Conservation (phyloP, 2,888 invertebrate species). For the Lithophane leautieri region DNA sequence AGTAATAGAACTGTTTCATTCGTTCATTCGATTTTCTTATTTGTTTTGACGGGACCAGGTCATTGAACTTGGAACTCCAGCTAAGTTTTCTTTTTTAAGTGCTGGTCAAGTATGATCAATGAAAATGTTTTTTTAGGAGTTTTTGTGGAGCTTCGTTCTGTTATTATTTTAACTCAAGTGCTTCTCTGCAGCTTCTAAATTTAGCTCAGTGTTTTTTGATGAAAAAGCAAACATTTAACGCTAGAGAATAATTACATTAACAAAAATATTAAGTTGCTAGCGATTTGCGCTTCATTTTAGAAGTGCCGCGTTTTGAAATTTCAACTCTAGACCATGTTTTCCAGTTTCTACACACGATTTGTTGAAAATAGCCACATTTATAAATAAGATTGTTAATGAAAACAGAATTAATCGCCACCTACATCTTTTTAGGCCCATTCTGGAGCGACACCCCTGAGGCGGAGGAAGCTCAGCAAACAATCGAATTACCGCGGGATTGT, state of each 20-base stretch:
- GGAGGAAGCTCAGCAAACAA: conserved; percentile 30
- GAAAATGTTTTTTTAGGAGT: not conserved
- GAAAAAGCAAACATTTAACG: not conserved
- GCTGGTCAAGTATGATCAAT: not conserved
- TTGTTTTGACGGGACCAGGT: conserved; percentile 28
- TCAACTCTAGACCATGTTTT: not conserved
- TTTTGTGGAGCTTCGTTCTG: not conserved
- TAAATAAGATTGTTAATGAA: not conserved
- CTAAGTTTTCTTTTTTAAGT: no score
- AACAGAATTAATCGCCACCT: conserved; percentile 5
- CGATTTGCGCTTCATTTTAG: not conserved
- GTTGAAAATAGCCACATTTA: conserved; percentile 8
- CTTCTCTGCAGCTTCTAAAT: not conserved
- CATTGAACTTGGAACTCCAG: conserved; percentile 14
- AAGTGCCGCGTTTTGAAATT: not conserved
- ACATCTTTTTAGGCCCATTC: conserved; percentile 2
- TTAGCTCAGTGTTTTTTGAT: conserved; percentile 2
- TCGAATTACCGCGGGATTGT: conserved; percentile 53
- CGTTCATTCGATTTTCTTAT: conserved; percentile 34
- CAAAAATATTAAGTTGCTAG: not conserved
- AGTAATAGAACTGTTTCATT: conserved; percentile 46
- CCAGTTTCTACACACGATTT: not conserved
- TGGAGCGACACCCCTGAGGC: not conserved
- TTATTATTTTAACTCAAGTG: conserved; percentile 1
- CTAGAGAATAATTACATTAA: conserved; percentile 6